Conservation (phyloP, 2,797 vertebrate genomes). For the Siniperca undulata region DNA sequence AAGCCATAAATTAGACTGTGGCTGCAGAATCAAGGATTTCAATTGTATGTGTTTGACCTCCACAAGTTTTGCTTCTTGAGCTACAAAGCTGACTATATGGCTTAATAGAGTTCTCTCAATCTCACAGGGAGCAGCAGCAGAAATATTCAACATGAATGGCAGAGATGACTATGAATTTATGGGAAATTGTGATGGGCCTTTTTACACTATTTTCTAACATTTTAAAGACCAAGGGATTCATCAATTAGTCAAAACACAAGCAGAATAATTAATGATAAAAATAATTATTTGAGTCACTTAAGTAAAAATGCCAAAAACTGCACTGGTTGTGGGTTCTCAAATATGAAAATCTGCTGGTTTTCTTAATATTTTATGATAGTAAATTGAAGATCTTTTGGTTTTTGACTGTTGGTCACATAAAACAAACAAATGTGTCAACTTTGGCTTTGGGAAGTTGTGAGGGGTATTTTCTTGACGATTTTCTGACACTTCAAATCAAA, state of each 20-base stretch:
- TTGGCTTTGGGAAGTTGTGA: neutral
- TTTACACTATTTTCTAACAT: neutral
- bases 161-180: neutral
- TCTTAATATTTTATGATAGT: neutral
- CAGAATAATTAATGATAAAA: neutral
- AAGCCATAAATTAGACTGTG: conserved; percentile 34
- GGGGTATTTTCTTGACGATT: neutral
- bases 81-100: neutral
- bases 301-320: neutral
- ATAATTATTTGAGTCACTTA: neutral
- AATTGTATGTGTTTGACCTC: conserved; percentile 2
- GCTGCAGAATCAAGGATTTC: conserved; percentile 16
- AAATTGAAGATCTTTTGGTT: neutral
- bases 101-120: neutral
- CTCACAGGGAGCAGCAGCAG: neutral
- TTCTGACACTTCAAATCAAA: neutral
- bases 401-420: neutral
- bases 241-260: neutral
- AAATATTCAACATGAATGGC: neutral
- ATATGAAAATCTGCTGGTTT: neutral
- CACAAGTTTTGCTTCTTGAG: neutral
- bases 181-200: neutral
- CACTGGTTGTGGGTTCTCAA: too few species aligned
- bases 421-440: neutral
- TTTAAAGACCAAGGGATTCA: neutral